Base-by-base conservation (phyloP, 2,888 invertebrate species). In the Trichopoda pennipes region DNA sequence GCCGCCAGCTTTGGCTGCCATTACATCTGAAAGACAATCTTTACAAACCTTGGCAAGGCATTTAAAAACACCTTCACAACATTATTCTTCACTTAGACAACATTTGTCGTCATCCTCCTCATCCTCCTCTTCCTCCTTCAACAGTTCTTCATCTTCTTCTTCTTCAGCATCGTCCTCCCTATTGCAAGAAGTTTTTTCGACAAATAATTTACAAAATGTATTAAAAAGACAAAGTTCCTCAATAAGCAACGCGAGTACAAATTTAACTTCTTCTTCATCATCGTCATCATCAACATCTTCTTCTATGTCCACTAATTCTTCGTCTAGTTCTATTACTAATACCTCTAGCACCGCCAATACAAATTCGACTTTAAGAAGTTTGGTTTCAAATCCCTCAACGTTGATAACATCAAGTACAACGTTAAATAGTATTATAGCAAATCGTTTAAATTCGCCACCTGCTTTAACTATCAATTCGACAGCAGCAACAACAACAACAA, bases 401-500 rank as follows among this genome's bases (percentile, higher is more conserved):
- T 75, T 89, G 86, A 58, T 79, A 84, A 44, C 85, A 83, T 23
- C 86, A 88, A 85, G 87, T 89, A 85, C 82, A 87, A 85, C 85
- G 42, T 74, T 80, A 38, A 88, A 77, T 85, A 89, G 89, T 87
- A 88, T 88, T 75, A 89, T 89, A 83, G 90, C 89, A 83, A 89
- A 88, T 82, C 89, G 87, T 61, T 85, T 89, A 49, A 84, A 84
- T 64, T 84, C 86, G 32, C 68, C 86, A 81, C 68, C 85, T 76
- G 83, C 85, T 76, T 76, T 84, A 83, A 63, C 85, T 79, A 66
- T 86, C 84, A 47, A 84, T 49, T 42, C 75, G 42, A 51, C 72
- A 42, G 32, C 77, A 7, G 3, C 51, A 21, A 17, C 73, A 64
- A 19, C 61, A 68, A 44, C 72, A 51, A 66, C 21, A 14, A 51